phyloP scores from a whole-genome alignment of 2,113 vertebrate genomes.

The Atherinomorus stipes region DNA sequence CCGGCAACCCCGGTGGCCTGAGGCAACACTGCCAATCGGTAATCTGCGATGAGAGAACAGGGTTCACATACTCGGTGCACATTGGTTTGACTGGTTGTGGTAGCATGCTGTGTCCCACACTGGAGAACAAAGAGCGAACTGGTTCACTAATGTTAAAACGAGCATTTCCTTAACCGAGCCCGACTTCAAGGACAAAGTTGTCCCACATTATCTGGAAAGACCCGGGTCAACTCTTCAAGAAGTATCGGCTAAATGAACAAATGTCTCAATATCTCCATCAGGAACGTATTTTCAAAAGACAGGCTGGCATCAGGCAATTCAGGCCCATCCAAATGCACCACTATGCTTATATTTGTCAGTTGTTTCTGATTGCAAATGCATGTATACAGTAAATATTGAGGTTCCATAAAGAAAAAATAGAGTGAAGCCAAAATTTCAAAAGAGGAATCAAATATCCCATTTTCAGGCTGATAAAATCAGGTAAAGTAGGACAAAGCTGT shows the following conservation, averaged over 20 bases:
- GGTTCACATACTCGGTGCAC: conserved; percentile 46
- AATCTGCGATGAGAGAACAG: conserved; percentile 22
- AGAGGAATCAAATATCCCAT: conserved; percentile 32
- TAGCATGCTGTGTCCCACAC: conserved; percentile 21
- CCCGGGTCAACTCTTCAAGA: conserved; percentile 32
- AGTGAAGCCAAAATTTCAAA: conserved; percentile 13
- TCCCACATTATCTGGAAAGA: conserved; percentile 56
- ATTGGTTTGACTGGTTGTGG: conserved; percentile 65
- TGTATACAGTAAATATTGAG: too few species aligned
- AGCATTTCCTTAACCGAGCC: conserved; percentile 36
- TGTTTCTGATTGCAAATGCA: not conserved
- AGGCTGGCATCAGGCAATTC: not conserved
- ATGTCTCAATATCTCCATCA: conserved; percentile 11
- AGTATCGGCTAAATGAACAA: conserved; percentile 6
- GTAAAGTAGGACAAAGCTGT: conserved; percentile 14
- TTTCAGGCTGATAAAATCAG: conserved; percentile 19
- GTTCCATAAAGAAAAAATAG: not conserved
- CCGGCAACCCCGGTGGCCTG: conserved; percentile 20
- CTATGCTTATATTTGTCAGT: not conserved
- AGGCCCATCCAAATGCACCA: not conserved
- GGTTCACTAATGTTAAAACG: conserved; percentile 58
- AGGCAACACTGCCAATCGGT: conserved; percentile 43
- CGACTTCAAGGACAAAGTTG: conserved; percentile 47
- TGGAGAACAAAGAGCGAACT: conserved; percentile 44
- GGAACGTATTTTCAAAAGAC: conserved; percentile 35